Conservation (phyloP, 2,888 invertebrate genomes). For the Eupithecia dodoneata region DNA sequence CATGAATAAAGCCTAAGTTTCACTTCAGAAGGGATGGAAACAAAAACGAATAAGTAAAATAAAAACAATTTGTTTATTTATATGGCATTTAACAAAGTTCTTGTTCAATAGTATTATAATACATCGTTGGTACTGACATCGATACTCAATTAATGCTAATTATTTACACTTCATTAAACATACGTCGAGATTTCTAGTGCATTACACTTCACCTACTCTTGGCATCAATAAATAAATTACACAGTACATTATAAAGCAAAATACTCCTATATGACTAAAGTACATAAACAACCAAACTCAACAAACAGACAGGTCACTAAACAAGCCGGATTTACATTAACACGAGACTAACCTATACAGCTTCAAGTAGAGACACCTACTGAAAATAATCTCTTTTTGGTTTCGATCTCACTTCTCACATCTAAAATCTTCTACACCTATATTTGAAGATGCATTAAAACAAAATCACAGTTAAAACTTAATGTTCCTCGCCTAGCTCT, state of each 20-base stretch:
- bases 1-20: slow-evolving; percentile 19
- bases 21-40: slow-evolving; percentile 32
- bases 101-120: slow-evolving; percentile 68
- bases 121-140: slow-evolving; percentile 82
- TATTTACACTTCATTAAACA: slow-evolving; percentile 76
- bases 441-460: slow-evolving; percentile 68
- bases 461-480: slow-evolving; percentile 79
- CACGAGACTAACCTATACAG: slow-evolving; percentile 59
- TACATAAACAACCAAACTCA: slow-evolving; percentile 69
- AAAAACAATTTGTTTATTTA: slow-evolving; percentile 82
- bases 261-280: slow-evolving; percentile 46
- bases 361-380: slow-evolving; percentile 69
- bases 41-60: slow-evolving; percentile 66
- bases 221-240: slow-evolving; percentile 77
- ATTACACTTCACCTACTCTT: slow-evolving; percentile 63
- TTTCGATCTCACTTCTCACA: slow-evolving; percentile 81
- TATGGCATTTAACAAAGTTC: slow-evolving; percentile 81
- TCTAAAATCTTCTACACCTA: slow-evolving; percentile 67
- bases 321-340: slow-evolving; percentile 51
- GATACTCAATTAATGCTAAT: slow-evolving; percentile 67
- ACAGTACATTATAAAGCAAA: slow-evolving; percentile 57
- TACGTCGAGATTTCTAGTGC: slow-evolving; percentile 71
- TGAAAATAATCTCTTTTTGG: slow-evolving; percentile 82
- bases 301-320: slow-evolving; percentile 58
- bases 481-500: slow-evolving; percentile 59